phyloP scores from a whole-genome alignment of 2,797 vertebrate species.

The Rousettus madagascariensis region DNA sequence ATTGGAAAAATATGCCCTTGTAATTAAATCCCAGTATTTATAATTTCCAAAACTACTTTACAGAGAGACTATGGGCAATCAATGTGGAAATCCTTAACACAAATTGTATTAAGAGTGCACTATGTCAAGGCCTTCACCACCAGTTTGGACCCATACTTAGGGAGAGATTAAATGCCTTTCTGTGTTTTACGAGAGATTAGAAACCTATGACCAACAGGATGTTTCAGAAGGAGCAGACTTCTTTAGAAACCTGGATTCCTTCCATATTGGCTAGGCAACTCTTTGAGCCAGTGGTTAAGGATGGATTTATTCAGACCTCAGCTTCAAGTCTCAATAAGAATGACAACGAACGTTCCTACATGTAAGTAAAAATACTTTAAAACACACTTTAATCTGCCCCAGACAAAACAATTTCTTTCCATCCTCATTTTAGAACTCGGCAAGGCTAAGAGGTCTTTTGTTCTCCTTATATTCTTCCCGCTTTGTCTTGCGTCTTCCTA shows the following conservation, averaged over 20 bases:
- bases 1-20: conserved; percentile 50
- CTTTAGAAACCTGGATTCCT: conserved; percentile 1
- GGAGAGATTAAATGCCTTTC: not conserved
- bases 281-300: conserved; percentile 26
- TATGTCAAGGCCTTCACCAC: not conserved
- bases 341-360: not conserved
- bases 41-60: conserved; percentile 54
- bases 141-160: not conserved
- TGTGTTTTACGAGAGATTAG: not conserved
- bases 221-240: not conserved
- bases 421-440: not conserved
- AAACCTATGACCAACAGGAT: not conserved
- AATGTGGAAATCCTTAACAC: conserved; percentile 40
- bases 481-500: not conserved
- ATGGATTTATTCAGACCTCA: conserved; percentile 14
- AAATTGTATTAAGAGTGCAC: not conserved
- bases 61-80: not conserved
- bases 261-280: not conserved
- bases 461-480: not conserved
- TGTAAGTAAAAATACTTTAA: not conserved
- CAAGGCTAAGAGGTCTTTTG: not conserved
- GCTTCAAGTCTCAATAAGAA: not conserved
- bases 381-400: not conserved
- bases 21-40: conserved; percentile 63
- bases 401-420: not conserved